Evolutionary conservation across 2,797 vertebrate genomes (phyloP).

Genomic region (Syndactyla subalaris): DNA sequence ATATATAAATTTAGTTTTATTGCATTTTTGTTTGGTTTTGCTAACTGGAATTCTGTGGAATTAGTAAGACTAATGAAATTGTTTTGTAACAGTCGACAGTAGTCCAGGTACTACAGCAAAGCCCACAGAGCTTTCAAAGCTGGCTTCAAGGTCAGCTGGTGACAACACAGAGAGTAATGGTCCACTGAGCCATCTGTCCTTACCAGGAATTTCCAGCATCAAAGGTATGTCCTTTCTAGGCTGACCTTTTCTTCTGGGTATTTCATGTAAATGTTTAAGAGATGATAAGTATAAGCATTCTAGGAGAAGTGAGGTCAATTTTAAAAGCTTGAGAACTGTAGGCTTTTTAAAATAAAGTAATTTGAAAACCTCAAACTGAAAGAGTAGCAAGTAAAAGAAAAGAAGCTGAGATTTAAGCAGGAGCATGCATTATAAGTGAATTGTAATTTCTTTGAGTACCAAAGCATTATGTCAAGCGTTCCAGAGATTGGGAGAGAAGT

Average conservation of each 20-base stretch:
- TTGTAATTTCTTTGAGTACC: background rate
- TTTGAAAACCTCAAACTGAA: background rate
- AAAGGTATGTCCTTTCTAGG: conserved; percentile 67
- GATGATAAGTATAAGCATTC: background rate
- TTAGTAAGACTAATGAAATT: background rate
- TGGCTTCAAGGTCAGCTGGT: conserved; percentile 65
- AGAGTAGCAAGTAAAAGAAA: background rate
- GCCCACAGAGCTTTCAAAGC: conserved; percentile 68
- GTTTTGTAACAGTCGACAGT: conserved; percentile 53
- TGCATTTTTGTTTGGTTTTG: background rate
- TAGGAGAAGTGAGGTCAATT: background rate
- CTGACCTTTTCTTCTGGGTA: background rate
- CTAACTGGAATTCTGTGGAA: background rate
- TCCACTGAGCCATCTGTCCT: conserved; percentile 61
- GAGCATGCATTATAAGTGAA: background rate
- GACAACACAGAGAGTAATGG: conserved; percentile 20
- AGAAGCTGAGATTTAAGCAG: background rate
- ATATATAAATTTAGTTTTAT: background rate
- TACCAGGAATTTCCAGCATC: conserved; percentile 74
- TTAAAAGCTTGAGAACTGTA: background rate
- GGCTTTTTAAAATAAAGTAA: background rate
- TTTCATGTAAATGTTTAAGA: background rate
- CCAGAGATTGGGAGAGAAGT: background rate
- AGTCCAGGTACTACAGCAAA: conserved; percentile 65
- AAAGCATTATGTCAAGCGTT: background rate